These are phyloP conservation scores for Austrolebias charrua DNA, from an alignment of 2,797 vertebrate species.

Conservation along the genomic window DNA sequence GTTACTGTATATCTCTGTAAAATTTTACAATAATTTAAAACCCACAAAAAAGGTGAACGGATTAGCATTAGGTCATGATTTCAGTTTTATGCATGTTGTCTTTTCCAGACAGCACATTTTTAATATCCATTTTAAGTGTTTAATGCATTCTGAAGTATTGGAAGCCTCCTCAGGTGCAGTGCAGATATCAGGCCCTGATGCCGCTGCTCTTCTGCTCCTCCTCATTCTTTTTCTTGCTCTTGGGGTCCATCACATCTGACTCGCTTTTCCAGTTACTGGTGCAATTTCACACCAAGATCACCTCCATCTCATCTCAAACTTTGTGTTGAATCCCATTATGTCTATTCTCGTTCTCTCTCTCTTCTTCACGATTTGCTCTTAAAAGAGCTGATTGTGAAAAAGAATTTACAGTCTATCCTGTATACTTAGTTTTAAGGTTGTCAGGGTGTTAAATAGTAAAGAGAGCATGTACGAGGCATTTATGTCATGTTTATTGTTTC, in stretches of 20 bases:
- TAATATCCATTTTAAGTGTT: too few relatives aligned
- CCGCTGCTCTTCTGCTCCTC: conserved; percentile 4
- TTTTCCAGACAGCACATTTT: too few relatives aligned
- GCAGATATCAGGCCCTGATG: conserved; percentile 11
- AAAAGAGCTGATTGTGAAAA: too few relatives aligned
- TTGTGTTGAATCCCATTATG: not conserved
- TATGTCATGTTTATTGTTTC: not conserved
- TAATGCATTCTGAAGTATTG: conserved; percentile 26
- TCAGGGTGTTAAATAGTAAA: conserved; percentile 47
- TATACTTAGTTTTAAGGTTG: not conserved
- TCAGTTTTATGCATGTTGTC: not conserved
- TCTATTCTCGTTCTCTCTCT: not conserved
- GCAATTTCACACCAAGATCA: conserved; percentile 8
- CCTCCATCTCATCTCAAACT: conserved; percentile 5
- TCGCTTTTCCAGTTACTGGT: conserved; percentile 5
- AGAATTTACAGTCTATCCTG: too few relatives aligned
- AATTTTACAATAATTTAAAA: too few relatives aligned
- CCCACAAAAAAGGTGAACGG: too few relatives aligned
- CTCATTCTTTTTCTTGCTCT: not conserved
- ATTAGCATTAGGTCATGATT: conserved; percentile 9
- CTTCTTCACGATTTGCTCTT: not conserved
- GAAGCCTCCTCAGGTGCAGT: conserved; percentile 4
- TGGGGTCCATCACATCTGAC: conserved; percentile 4
- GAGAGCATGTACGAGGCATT: conserved; percentile 35
- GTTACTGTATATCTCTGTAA: too few relatives aligned